Conservation (phyloP, 2,888 invertebrate genomes). For the Thereva unica region DNA sequence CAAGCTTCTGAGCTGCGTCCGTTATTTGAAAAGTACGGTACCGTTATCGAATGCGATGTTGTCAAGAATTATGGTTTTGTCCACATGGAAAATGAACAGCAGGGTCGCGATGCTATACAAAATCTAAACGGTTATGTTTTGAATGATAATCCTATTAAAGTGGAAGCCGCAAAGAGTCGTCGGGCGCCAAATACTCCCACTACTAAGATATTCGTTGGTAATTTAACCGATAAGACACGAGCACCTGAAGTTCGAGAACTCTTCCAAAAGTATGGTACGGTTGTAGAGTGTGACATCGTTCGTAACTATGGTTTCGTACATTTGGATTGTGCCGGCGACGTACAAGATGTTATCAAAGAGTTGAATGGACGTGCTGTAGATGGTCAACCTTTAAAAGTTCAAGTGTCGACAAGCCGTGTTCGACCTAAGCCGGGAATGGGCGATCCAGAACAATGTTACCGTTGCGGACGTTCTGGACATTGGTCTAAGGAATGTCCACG, state of each 20-base stretch:
- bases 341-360: conserved; percentile 85
- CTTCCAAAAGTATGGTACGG: conserved; percentile 93
- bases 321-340: conserved; percentile 88
- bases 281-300: conserved; percentile 96
- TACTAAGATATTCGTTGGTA: conserved; percentile 96
- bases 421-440: conserved; percentile 96
- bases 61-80: conserved; percentile 99
- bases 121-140: conserved; percentile 86
- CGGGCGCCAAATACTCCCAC: conserved; percentile 88
- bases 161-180: conserved; percentile 87
- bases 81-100: conserved; percentile 93
- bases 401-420: conserved; percentile 90
- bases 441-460: conserved; percentile 94
- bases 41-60: conserved; percentile 97
- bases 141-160: conserved; percentile 87
- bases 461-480: conserved; percentile 92
- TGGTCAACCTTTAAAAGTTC: conserved; percentile 92
- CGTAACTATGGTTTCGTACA: conserved; percentile 98
- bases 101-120: conserved; percentile 90
- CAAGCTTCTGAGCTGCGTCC: conserved; percentile 85
- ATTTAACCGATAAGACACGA: conserved; percentile 90
- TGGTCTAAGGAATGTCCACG: conserved; percentile 96
- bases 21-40: conserved; percentile 95
- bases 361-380: conserved; percentile 90
- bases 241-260: conserved; percentile 89